Evolutionary conservation across 1,140 invertebrate species (phyloP).

Genomic region (Microplitis mediator): DNA sequence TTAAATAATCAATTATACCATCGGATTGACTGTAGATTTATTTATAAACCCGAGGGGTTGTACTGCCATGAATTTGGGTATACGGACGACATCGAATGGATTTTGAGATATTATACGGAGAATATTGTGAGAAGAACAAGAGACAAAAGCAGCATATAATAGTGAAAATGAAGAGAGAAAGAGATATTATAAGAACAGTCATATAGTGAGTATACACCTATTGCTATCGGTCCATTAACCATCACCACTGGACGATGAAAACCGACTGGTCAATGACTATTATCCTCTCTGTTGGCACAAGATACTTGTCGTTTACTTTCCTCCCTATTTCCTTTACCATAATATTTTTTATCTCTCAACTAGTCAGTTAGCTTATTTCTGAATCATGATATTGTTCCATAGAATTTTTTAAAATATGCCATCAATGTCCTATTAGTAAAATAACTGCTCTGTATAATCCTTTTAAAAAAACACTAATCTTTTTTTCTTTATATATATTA

Average conservation of each 20-base stretch:
- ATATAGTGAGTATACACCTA: background rate
- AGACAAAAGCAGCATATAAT: background rate
- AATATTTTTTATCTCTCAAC: background rate
- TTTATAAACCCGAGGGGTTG: slow-evolving; percentile 4
- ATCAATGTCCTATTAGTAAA: background rate
- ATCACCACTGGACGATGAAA: slow-evolving; percentile 2
- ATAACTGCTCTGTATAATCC: background rate
- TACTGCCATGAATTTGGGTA: background rate
- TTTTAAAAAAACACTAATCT: no score
- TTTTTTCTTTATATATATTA: no score
- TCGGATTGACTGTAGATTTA: background rate
- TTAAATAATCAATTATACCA: background rate
- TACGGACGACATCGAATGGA: background rate
- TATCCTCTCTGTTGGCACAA: slow-evolving; percentile 5
- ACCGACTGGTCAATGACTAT: background rate
- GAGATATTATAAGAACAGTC: background rate
- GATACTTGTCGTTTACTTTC: background rate
- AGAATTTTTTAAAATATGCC: no score
- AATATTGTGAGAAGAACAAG: background rate
- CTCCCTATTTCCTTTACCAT: background rate
- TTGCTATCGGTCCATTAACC: slow-evolving; percentile 2
- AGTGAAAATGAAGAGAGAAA: background rate
- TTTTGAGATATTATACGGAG: slow-evolving; percentile 2
- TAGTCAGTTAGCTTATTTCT: background rate
- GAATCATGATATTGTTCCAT: no score